phyloP scores from a whole-genome alignment of 2,113 vertebrate genomes.

The Nicator chloris region DNA sequence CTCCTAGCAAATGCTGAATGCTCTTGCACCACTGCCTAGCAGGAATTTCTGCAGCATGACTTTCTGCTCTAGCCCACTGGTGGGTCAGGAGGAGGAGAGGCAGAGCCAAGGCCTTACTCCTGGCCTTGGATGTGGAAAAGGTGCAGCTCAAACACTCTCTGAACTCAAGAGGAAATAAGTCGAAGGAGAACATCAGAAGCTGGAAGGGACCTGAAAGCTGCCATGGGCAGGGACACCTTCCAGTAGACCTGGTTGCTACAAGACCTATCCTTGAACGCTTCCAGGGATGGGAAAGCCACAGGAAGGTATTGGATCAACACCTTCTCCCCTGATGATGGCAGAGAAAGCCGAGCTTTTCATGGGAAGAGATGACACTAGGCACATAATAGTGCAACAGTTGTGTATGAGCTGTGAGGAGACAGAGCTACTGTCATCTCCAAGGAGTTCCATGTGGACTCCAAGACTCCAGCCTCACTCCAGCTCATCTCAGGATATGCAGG shows the following conservation, averaged over 20 bases:
- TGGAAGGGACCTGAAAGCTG: not conserved
- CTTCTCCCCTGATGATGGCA: not conserved
- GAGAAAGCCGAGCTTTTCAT: not conserved
- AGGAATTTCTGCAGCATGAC: not conserved
- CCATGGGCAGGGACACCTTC: not conserved
- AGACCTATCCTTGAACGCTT: not conserved
- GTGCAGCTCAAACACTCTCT: not conserved
- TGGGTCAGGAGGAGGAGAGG: not conserved
- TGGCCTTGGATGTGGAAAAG: not conserved
- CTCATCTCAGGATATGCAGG: not conserved
- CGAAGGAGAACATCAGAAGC: not conserved
- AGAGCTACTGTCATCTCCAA: not conserved
- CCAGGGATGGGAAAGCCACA: not conserved
- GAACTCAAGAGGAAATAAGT: not conserved
- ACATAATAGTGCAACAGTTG: rapidly evolving
- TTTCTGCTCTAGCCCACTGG: not conserved
- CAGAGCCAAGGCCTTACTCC: not conserved
- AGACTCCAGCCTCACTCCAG: not conserved
- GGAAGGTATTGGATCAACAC: not conserved
- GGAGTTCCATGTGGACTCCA: rapidly evolving
- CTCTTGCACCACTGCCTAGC: not conserved
- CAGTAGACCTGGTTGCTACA: not conserved
- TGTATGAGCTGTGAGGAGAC: not conserved
- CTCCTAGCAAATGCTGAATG: not conserved
- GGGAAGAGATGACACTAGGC: not conserved